Evolutionary conservation across 1,140 invertebrate genomes (phyloP).

Genomic region (Halyomorpha halys): DNA sequence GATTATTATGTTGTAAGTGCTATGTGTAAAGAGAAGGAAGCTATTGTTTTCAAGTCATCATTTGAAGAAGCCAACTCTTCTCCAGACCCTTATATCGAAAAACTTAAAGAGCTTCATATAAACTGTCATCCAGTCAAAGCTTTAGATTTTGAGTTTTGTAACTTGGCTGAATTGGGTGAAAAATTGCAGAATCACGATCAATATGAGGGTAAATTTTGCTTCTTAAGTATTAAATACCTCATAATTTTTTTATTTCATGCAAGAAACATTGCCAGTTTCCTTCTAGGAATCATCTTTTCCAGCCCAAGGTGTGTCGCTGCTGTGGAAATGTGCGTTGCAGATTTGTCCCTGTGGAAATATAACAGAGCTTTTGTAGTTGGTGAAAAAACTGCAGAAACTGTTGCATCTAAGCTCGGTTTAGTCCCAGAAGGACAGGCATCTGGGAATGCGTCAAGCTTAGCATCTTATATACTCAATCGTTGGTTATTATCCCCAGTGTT

Average conservation of each 20-base stretch:
- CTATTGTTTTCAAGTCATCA: background rate
- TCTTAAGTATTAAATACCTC: background rate
- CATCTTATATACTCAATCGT: background rate
- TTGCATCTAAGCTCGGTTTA: background rate
- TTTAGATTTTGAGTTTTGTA: constrained; percentile 5
- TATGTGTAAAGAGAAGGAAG: constrained; percentile 1
- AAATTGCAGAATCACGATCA: constrained; percentile 1
- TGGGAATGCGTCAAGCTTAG: background rate
- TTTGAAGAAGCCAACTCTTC: background rate
- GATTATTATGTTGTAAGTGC: background rate
- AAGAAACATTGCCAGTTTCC: background rate
- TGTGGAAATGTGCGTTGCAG: background rate
- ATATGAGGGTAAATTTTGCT: background rate
- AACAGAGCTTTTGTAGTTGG: constrained; percentile 1
- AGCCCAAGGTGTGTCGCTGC: constrained; percentile 7
- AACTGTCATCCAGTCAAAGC: background rate
- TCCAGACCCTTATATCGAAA: background rate
- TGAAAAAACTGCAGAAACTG: constrained; percentile 5
- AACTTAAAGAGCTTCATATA: background rate
- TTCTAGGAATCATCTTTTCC: background rate
- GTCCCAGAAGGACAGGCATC: background rate
- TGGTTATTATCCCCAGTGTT: background rate
- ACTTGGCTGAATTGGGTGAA: background rate
- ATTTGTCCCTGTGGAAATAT: background rate
- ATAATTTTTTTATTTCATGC: background rate